phyloP scores from a whole-genome alignment of 2,888 invertebrate genomes.

The Dolichopus griseipennis region DNA sequence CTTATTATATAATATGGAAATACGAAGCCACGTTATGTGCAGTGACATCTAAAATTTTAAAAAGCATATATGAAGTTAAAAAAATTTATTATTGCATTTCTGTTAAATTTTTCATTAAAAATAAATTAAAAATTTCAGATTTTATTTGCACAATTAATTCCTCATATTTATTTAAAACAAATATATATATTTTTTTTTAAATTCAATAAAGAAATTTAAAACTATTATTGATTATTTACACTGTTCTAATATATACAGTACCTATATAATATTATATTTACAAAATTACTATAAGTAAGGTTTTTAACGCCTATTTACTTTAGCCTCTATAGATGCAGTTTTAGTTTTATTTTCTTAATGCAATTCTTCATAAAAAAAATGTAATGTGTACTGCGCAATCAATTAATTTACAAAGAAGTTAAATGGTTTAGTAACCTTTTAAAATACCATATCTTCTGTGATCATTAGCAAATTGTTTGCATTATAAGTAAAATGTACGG shows the following conservation, averaged over 20 bases:
- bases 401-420: too few species aligned
- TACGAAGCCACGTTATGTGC: too few species aligned
- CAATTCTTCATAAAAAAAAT: too few species aligned
- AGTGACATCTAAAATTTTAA: not conserved
- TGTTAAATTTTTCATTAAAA: not conserved
- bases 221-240: not conserved
- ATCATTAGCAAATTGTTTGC: too few species aligned
- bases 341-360: not conserved
- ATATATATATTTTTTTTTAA: not conserved
- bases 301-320: not conserved
- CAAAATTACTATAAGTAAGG: not conserved
- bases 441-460: too few species aligned
- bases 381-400: too few species aligned
- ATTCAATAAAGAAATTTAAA: not conserved
- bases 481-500: too few species aligned
- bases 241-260: not conserved
- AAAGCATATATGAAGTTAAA: not conserved
- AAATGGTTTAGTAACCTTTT: too few species aligned
- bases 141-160: not conserved
- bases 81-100: not conserved
- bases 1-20: too few species aligned
- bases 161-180: too few species aligned
- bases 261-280: not conserved
- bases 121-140: not conserved
- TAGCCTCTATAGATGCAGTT: slow-evolving; percentile 1